phyloP scores from a whole-genome alignment of 92 coral and sea anemone species.

The Virgularia gustaviana region DNA sequence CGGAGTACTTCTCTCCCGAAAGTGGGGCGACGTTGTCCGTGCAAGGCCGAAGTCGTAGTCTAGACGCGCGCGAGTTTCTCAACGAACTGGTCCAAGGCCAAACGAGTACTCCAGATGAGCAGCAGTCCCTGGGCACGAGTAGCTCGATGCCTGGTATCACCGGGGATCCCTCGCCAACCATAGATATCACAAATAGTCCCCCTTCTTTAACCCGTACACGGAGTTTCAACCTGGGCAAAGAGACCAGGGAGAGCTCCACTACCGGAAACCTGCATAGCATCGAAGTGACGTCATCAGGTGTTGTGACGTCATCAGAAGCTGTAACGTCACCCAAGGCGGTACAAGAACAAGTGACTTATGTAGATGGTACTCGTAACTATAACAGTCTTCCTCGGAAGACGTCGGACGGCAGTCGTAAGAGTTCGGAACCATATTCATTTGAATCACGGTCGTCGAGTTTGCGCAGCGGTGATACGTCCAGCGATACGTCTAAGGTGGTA shows the following conservation, averaged over 20 bases:
- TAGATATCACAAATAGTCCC: background rate
- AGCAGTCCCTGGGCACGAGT: background rate
- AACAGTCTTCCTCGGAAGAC: background rate
- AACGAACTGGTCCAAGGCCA: slow-evolving; percentile 17
- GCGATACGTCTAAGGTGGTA: background rate
- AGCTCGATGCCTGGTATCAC: background rate
- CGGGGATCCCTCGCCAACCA: background rate
- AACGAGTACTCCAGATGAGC: background rate
- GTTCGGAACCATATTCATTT: slow-evolving; percentile 21
- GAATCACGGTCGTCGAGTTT: slow-evolving; percentile 25
- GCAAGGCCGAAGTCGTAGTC: slow-evolving; percentile 36
- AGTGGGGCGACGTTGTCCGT: slow-evolving; percentile 6
- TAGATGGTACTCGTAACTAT: background rate
- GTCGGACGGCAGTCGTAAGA: slow-evolving; percentile 33
- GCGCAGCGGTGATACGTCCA: background rate
- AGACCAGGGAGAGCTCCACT: background rate
- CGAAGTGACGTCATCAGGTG: background rate
- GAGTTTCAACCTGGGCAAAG: slow-evolving; percentile 11
- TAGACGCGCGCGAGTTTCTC: slow-evolving; percentile 29
- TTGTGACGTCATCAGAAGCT: background rate
- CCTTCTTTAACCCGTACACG: slow-evolving; percentile 8
- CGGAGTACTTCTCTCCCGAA: slow-evolving; percentile 28
- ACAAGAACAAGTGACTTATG: background rate
- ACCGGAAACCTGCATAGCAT: background rate
- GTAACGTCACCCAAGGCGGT: background rate